phyloP scores from a whole-genome alignment of 2,888 invertebrate species.

The Macaria notata region DNA sequence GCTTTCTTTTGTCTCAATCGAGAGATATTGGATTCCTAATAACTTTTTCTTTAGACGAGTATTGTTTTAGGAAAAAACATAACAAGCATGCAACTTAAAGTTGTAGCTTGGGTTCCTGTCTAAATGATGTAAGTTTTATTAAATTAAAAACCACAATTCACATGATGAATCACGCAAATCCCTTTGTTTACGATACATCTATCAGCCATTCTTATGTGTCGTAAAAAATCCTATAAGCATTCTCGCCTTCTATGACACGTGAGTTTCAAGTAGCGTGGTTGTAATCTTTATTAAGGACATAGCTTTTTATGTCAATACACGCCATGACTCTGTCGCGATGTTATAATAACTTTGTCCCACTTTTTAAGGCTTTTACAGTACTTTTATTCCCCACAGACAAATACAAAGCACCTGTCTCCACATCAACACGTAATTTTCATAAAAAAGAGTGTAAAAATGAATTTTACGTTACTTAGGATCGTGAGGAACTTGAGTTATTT shows the following conservation, averaged over 20 bases:
- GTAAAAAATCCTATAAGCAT: slow-evolving; percentile 3
- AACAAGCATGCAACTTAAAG: too few species aligned
- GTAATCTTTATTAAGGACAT: slow-evolving; percentile 30
- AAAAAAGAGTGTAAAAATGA: slow-evolving; percentile 20
- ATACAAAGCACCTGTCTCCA: slow-evolving; percentile 22
- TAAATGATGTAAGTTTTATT: too few species aligned
- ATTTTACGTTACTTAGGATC: slow-evolving; percentile 12
- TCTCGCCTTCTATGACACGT: slow-evolving; percentile 8
- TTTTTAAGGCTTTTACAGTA: slow-evolving; percentile 34
- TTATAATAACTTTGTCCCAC: slow-evolving; percentile 29
- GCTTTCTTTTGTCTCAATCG: slow-evolving; percentile 20
- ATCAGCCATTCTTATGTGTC: background rate
- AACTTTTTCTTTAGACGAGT: background rate
- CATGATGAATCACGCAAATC: too few species aligned
- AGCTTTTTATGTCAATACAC: slow-evolving; percentile 35
- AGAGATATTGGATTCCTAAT: slow-evolving; percentile 14
- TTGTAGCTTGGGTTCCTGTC: too few species aligned
- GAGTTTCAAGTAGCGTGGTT: slow-evolving; percentile 16
- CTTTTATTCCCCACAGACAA: slow-evolving; percentile 33
- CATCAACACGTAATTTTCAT: slow-evolving; percentile 27
- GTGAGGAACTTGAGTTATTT: background rate
- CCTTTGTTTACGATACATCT: too few species aligned
- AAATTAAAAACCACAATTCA: too few species aligned
- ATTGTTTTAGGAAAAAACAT: too few species aligned
- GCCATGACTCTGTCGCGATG: slow-evolving; percentile 19